phyloP scores from a whole-genome alignment of 2,113 vertebrate species.

The Barbus barbus region DNA sequence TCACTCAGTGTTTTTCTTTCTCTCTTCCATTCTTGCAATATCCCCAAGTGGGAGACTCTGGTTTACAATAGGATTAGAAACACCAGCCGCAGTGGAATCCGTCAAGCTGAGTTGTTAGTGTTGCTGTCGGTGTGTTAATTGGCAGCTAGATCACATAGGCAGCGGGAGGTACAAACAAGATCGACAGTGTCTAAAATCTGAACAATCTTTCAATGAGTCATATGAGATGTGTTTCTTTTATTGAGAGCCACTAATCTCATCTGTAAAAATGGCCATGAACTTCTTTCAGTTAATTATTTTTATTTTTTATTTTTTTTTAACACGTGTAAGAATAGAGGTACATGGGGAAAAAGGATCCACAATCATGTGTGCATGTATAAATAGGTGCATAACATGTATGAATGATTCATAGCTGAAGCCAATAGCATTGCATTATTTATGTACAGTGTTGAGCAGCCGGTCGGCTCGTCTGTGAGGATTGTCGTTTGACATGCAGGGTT shows the following conservation, averaged over 20 bases:
- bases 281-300: neutral
- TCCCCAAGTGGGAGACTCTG: neutral
- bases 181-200: conserved; percentile 6
- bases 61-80: conserved; percentile 38
- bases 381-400: neutral
- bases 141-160: conserved; percentile 12
- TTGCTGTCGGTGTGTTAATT: conserved; percentile 31
- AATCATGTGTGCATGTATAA: neutral
- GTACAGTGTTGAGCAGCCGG: conserved; percentile 10
- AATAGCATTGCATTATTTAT: conserved; percentile 29
- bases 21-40: conserved; percentile 5
- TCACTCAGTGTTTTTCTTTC: neutral
- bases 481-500: conserved; percentile 22
- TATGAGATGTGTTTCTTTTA: neutral
- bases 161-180: conserved; percentile 10
- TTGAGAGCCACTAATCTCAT: neutral
- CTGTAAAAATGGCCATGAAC: conserved; percentile 14
- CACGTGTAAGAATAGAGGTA: neutral
- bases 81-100: conserved; percentile 14
- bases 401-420: conserved; percentile 27
- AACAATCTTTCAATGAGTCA: neutral
- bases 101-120: neutral
- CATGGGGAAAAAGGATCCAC: neutral
- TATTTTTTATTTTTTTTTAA: too few relatives aligned
- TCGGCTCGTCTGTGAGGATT: neutral